A percentile compares a stretch with the other conserved stretches of the same genome.
Evolutionary conservation across 2,797 vertebrate species (phyloP).

Genomic region (Phoebastria nigripes): DNA sequence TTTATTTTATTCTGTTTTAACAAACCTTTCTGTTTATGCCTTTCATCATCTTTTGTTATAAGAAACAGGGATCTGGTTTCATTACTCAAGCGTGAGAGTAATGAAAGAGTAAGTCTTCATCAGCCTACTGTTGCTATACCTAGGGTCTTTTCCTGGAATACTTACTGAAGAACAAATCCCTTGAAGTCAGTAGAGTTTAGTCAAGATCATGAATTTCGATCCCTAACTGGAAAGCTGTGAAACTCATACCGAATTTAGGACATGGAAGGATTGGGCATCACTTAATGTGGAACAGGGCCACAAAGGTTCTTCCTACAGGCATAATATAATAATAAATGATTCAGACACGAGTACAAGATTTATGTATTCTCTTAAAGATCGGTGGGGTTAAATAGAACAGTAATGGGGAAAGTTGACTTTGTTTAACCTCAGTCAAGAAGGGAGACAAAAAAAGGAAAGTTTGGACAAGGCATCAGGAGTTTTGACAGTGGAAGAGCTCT

Average conservation of each 20-base stretch:
- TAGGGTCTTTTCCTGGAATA: neutral
- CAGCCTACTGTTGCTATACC: neutral
- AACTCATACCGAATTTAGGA: neutral
- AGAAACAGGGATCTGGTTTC: neutral
- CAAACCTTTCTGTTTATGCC: conserved; percentile 3
- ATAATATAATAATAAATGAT: neutral
- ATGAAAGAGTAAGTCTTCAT: neutral
- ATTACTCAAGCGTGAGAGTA: neutral
- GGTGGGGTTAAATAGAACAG: neutral
- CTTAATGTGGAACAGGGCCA: neutral
- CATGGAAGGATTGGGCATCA: neutral
- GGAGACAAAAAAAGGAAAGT: neutral
- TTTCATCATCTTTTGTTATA: conserved; percentile 15
- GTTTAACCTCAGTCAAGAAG: neutral
- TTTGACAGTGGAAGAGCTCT: neutral
- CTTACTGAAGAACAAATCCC: neutral
- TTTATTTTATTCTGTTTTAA: conserved; percentile 34
- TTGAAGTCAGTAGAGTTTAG: neutral
- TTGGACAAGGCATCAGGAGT: neutral
- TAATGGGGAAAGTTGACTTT: neutral
- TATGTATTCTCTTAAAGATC: neutral
- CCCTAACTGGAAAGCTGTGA: neutral
- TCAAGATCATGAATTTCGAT: neutral
- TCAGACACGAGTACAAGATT: neutral
- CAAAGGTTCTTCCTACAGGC: neutral